A percentile compares a stretch with the other conserved stretches of the same genome.
phyloP scores from a whole-genome alignment of 2,113 vertebrate genomes.

The Pangasianodon hypophthalmus region DNA sequence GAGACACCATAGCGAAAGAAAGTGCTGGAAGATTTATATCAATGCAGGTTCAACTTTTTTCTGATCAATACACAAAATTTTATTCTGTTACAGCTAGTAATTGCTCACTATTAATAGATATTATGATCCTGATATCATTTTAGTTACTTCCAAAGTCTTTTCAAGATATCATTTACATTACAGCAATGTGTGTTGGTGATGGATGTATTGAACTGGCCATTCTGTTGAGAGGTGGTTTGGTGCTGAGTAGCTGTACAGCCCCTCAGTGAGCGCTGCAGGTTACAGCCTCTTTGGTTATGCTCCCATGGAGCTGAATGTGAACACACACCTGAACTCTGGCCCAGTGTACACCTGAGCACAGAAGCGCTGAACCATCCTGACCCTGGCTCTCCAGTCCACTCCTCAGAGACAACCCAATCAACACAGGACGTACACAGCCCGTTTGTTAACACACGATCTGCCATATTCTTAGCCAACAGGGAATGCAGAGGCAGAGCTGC shows the following conservation, averaged over 20 bases:
- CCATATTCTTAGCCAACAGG: slow-evolving; percentile 53
- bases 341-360: slow-evolving; percentile 58
- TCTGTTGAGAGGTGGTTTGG: slow-evolving; percentile 10
- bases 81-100: slow-evolving; percentile 13
- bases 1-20: slow-evolving; percentile 40
- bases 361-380: slow-evolving; percentile 68
- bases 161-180: not conserved
- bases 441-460: slow-evolving; percentile 61
- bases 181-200: not conserved
- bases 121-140: slow-evolving; percentile 4
- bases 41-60: slow-evolving; percentile 32
- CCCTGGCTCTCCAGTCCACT: slow-evolving; percentile 64
- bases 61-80: slow-evolving; percentile 32
- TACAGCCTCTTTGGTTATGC: slow-evolving; percentile 71
- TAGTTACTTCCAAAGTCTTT: not conserved
- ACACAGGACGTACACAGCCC: slow-evolving; percentile 63
- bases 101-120: not conserved
- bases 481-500: slow-evolving; percentile 25
- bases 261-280: slow-evolving; percentile 60
- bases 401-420: slow-evolving; percentile 63
- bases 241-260: slow-evolving; percentile 56
- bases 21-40: slow-evolving; percentile 32
- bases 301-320: slow-evolving; percentile 69
- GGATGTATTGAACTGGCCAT: not conserved
- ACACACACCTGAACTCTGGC: slow-evolving; percentile 70